phyloP scores from a whole-genome alignment of 2,888 invertebrate genomes.

The Esperia sulphurella region DNA sequence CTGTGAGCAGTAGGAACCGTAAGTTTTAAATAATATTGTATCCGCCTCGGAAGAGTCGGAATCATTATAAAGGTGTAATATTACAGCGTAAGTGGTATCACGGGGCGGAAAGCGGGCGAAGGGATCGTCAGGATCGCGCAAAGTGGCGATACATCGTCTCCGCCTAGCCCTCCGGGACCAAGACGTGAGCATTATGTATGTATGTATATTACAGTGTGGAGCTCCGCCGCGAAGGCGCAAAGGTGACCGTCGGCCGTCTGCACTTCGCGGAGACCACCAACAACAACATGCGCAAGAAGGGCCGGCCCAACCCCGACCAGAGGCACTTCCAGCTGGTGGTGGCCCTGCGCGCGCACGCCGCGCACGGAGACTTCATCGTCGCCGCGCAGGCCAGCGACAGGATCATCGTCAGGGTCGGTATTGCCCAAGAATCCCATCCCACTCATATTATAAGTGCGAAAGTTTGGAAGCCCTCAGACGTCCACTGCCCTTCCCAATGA shows the following conservation, averaged over 20 bases:
- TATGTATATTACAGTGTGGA: slow-evolving; percentile 82
- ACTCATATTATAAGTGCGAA: too few relatives aligned
- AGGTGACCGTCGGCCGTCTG: slow-evolving; percentile 96
- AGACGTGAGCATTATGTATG: background rate
- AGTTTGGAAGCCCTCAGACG: too few relatives aligned
- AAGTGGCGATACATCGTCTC: too few relatives aligned
- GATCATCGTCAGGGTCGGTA: slow-evolving; percentile 95
- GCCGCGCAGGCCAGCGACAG: slow-evolving; percentile 95
- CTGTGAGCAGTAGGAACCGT: too few relatives aligned
- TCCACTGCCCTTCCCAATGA: too few relatives aligned
- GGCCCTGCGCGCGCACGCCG: slow-evolving; percentile 92
- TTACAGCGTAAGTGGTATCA: too few relatives aligned
- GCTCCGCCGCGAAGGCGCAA: slow-evolving; percentile 91
- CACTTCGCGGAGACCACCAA: slow-evolving; percentile 99
- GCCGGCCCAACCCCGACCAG: slow-evolving; percentile 99
- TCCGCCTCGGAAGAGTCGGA: too few relatives aligned
- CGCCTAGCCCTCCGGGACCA: background rate
- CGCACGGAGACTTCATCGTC: slow-evolving; percentile 88
- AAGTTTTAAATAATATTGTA: too few relatives aligned
- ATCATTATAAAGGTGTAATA: too few relatives aligned
- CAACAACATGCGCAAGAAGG: slow-evolving; percentile 99
- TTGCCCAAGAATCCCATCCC: too few relatives aligned
- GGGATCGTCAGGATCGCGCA: too few relatives aligned
- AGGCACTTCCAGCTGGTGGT: slow-evolving; percentile 97
- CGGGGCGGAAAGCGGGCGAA: too few relatives aligned